phyloP scores from a whole-genome alignment of 1,140 invertebrate species.

The Bicyclus anynana region DNA sequence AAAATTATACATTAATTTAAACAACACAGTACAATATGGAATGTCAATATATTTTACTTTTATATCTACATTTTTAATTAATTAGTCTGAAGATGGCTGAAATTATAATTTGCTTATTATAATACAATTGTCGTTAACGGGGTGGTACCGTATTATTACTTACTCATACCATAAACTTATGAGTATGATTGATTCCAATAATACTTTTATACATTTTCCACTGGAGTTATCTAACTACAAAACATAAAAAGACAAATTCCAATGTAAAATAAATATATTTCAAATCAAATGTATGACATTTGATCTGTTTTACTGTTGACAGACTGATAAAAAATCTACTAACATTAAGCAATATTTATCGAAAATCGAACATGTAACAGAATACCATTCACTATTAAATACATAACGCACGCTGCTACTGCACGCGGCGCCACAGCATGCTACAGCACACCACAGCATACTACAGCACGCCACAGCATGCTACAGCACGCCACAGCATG shows the following conservation, averaged over 20 bases:
- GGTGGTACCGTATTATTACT: constrained; percentile 37
- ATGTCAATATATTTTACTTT: constrained; percentile 76
- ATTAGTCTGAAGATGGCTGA: constrained; percentile 58
- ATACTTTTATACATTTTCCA: constrained; percentile 59
- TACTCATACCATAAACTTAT: constrained; percentile 45
- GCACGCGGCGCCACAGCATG: constrained; percentile 32
- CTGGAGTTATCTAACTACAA: constrained; percentile 72
- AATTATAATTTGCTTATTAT: constrained; percentile 68
- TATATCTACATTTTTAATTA: constrained; percentile 73
- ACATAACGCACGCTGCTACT: constrained; percentile 53
- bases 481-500: no score
- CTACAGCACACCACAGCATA: constrained; percentile 41
- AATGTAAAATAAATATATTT: constrained; percentile 77
- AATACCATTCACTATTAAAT: constrained; percentile 71
- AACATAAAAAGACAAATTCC: constrained; percentile 73
- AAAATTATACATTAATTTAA: constrained; percentile 51
- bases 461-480: constrained; percentile 37
- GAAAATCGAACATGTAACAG: constrained; percentile 72
- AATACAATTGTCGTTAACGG: constrained; percentile 58
- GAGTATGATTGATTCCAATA: constrained; percentile 48
- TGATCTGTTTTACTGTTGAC: constrained; percentile 68
- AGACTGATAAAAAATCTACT: constrained; percentile 75
- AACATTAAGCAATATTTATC: constrained; percentile 75
- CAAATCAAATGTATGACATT: constrained; percentile 77
- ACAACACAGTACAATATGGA: constrained; percentile 74